Evolutionary conservation across 2,888 invertebrate species (phyloP).

Genomic region (Leptopilina syphax): DNA sequence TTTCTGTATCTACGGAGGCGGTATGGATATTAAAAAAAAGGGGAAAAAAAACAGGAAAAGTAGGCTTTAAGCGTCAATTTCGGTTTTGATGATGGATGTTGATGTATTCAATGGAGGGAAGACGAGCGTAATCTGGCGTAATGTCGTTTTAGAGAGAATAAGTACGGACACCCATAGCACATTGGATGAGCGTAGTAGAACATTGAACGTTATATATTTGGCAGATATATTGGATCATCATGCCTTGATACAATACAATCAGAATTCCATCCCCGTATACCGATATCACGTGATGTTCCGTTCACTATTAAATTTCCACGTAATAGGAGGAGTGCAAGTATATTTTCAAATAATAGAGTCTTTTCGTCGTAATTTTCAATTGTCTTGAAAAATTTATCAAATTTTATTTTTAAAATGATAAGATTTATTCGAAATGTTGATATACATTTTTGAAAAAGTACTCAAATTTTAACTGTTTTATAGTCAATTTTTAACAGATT

Average conservation of each 20-base stretch:
- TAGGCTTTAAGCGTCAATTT: conserved; percentile 31
- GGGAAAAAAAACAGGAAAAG: background rate
- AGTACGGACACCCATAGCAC: background rate
- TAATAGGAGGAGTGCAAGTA: conserved; percentile 50
- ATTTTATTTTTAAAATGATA: no score
- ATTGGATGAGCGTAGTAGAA: conserved; percentile 25
- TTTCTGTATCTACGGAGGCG: conserved; percentile 1
- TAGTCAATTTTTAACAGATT: no score
- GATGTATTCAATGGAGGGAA: conserved; percentile 33
- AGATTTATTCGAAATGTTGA: no score
- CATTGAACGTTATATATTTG: conserved; percentile 58
- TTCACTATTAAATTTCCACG: conserved; percentile 69
- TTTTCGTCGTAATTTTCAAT: no score
- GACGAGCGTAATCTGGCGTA: conserved; percentile 63
- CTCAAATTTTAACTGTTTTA: no score
- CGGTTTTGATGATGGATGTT: conserved; percentile 36
- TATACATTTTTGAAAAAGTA: no score
- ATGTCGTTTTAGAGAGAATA: conserved; percentile 58
- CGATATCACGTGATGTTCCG: conserved; percentile 57
- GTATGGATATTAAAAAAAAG: conserved; percentile 3
- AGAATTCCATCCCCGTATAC: conserved; percentile 66
- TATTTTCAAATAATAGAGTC: no score
- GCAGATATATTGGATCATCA: conserved; percentile 71
- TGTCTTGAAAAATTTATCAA: no score
- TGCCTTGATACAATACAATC: conserved; percentile 69